A percentile compares a stretch with the other conserved stretches of the same genome.
phyloP scores from a whole-genome alignment of 2,888 invertebrate species.

The Lithophane ornitopus region DNA sequence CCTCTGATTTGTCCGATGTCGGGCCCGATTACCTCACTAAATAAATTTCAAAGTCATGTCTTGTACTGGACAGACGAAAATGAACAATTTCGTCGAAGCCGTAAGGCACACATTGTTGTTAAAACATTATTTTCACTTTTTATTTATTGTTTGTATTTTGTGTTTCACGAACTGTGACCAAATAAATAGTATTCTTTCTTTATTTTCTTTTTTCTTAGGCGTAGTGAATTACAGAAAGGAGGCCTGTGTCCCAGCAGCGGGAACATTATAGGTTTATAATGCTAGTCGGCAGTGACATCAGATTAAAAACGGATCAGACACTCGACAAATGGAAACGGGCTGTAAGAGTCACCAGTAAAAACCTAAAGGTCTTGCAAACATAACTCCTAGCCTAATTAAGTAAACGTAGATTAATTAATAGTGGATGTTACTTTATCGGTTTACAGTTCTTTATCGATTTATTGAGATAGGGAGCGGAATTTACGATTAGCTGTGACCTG shows the following conservation, averaged over 20 bases:
- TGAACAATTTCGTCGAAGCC: too few relatives aligned
- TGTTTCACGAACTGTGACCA: too few relatives aligned
- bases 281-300: background rate
- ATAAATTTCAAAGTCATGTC: background rate
- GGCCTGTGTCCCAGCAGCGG: background rate
- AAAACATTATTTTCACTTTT: too few relatives aligned
- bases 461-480: conserved; percentile 12
- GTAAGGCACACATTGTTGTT: too few relatives aligned
- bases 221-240: background rate
- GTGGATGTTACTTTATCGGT: conserved; percentile 14
- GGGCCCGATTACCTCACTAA: background rate
- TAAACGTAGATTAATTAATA: conserved; percentile 18
- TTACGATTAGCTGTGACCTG: conserved; percentile 34
- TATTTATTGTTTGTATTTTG: too few relatives aligned
- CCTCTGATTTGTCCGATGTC: background rate
- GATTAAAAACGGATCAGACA: background rate
- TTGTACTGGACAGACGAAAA: background rate
- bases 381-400: conserved; percentile 21
- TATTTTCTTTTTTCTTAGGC: too few relatives aligned
- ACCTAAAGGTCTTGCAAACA: conserved; percentile 18
- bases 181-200: too few relatives aligned
- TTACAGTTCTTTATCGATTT: conserved; percentile 37
- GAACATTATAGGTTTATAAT: background rate
- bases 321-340: too few relatives aligned
- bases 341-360: background rate